These are phyloP conservation scores for Ailuropoda melanoleuca DNA, from an alignment of 2,113 vertebrate species.

Conservation along the genomic window DNA sequence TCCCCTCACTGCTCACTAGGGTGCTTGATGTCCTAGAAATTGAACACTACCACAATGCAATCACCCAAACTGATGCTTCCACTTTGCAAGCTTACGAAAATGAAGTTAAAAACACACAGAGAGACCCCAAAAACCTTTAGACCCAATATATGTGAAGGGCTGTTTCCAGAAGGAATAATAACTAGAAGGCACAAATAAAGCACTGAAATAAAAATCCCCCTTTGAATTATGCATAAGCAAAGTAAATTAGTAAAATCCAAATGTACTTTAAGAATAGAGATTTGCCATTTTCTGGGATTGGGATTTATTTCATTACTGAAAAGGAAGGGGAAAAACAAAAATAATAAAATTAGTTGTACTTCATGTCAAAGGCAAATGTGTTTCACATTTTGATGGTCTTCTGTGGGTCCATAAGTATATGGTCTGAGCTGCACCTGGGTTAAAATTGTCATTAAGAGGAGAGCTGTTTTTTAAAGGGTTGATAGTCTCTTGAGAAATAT, in stretches of 20 bases:
- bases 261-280: constrained; percentile 45
- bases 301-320: constrained; percentile 29
- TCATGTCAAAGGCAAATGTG: background rate
- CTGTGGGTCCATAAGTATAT: background rate
- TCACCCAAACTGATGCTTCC: background rate
- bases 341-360: background rate
- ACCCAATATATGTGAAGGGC: background rate
- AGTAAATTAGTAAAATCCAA: constrained; percentile 58
- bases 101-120: background rate
- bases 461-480: background rate
- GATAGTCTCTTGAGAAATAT: background rate
- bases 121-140: background rate
- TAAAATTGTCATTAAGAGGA: background rate
- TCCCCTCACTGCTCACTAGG: background rate
- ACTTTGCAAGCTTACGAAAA: constrained; percentile 3
- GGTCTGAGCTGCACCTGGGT: too few species aligned
- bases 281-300: constrained; percentile 11
- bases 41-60: background rate
- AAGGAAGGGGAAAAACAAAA: background rate
- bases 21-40: background rate
- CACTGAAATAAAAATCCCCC: constrained; percentile 26
- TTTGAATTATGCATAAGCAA: constrained; percentile 61
- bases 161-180: constrained; percentile 55
- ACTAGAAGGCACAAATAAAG: constrained; percentile 46
- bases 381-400: background rate